Base-by-base conservation (phyloP, 2,797 vertebrate genomes). In the Poliocrania exsul region DNA sequence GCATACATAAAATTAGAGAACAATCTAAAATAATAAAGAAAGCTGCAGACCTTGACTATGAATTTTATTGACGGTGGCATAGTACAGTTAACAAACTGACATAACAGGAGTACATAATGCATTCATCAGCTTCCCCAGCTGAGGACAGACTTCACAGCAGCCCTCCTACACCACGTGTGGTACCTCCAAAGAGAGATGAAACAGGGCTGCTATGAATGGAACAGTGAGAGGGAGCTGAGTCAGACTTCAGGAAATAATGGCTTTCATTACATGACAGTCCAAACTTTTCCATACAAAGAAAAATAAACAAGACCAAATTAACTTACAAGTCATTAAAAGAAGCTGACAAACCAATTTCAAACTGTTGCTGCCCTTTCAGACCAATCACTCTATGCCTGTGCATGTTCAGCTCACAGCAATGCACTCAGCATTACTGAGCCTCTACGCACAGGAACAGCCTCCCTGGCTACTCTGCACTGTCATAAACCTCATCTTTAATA, bases 261-360 rank as follows among this genome's bases (percentile, higher is more conserved):
- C 86, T 86, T 77, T 79, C 83, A 50, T 47, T 51, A 70, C 49
- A 74, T 31, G 74, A 60, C 79, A 85, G 80, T 44, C 67, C 78
- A 84, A 88, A 72, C 71, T 84, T 95, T 53, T 89, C 54, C 80
- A 37, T 6, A 31, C 3, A 28, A 53, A 75, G 80, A 54, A 86
- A 90, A 96, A 88, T 37, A 90, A 92, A 92, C 77, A 83, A 21
- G 38, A 81, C 40, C 51, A 77, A 66, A 82, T 84, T 84, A 95
- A 93, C 56, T 79, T 61, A 21, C 18, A 42, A 65, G 81, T 71
- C 92, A 86, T 53, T 91, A 89, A 58, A 16, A 88, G 91, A 67
- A 65, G 38, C 87, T n/a, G 44, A 87, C 80, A 66, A 84, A 56
- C 44, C 0, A 3, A 42, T 80, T 84, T 56, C 64, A 61, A 77